Evolutionary conservation across 2,888 invertebrate species (phyloP).

Genomic region (Lycia hirtaria): DNA sequence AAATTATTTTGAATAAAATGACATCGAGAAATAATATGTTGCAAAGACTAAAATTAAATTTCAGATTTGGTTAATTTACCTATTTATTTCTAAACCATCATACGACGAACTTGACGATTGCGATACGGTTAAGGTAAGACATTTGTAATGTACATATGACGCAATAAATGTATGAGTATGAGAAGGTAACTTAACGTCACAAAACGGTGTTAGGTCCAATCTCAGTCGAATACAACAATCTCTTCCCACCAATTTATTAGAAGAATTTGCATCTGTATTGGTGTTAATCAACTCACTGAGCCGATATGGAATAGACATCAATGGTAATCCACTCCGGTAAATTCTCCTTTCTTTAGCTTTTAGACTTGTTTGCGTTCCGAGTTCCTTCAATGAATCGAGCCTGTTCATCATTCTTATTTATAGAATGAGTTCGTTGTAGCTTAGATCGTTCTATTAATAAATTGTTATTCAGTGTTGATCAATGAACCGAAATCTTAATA

Average conservation of each 20-base stretch:
- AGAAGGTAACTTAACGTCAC: no score
- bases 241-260: neutral
- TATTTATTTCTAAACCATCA: no score
- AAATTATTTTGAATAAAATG: no score
- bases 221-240: no score
- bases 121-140: no score
- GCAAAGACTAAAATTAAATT: no score
- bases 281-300: slow-evolving; percentile 4
- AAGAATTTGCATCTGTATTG: neutral
- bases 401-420: slow-evolving; percentile 20
- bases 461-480: slow-evolving; percentile 21
- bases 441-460: slow-evolving; percentile 25
- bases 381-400: slow-evolving; percentile 21
- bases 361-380: slow-evolving; percentile 16
- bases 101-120: no score
- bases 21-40: no score
- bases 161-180: no score
- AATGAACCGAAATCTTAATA: slow-evolving; percentile 20
- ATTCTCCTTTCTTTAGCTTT: slow-evolving; percentile 8
- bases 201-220: no score
- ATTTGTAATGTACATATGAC: no score
- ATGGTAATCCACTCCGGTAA: slow-evolving; percentile 12
- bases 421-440: slow-evolving; percentile 17
- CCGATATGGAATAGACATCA: slow-evolving; percentile 1
- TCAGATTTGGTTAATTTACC: no score